Evolutionary conservation across 2,888 invertebrate species (phyloP).

Genomic region (Lumbricus terrestris): DNA sequence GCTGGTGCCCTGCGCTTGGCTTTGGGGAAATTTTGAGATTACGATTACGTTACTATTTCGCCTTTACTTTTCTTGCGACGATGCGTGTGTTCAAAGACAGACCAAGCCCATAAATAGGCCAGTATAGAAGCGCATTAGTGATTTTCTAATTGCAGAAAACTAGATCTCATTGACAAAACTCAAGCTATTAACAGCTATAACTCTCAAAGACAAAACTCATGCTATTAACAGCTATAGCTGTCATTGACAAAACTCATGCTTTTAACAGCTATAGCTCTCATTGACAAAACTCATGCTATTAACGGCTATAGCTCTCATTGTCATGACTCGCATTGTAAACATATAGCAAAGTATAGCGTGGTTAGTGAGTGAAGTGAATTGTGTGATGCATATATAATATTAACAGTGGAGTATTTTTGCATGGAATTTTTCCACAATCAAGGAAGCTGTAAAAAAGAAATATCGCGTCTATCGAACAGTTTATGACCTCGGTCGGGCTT

Average conservation of each 20-base stretch:
- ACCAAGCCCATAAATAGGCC: background rate
- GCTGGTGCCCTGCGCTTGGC: no score
- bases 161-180: background rate
- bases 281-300: no score
- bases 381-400: no score
- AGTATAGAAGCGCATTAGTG: background rate
- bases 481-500: background rate
- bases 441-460: no score
- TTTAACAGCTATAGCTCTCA: no score
- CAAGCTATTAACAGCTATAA: no score
- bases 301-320: no score
- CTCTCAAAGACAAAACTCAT: no score
- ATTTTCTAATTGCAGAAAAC: background rate
- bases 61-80: background rate
- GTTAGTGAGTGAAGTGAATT: background rate
- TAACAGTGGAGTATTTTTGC: background rate
- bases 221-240: no score
- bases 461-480: background rate
- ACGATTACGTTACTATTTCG: background rate
- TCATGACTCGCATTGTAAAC: no score
- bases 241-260: no score
- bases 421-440: background rate
- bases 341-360: background rate
- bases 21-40: no score
- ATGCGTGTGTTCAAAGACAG: background rate